phyloP scores from a whole-genome alignment of 2,888 invertebrate genomes.

The Ellobium chinense region DNA sequence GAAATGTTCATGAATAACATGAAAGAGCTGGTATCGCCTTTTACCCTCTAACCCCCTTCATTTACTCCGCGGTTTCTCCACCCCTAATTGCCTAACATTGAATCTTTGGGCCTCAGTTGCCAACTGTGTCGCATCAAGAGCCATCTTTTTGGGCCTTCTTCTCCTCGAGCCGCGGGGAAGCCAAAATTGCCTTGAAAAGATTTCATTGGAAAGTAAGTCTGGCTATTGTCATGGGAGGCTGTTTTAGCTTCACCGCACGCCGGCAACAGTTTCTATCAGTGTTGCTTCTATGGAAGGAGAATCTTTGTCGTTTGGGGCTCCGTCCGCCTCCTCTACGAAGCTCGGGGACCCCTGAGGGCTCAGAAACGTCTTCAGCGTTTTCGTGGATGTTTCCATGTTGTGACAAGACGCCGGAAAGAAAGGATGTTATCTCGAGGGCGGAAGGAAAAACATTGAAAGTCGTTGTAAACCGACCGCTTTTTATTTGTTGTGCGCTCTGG shows the following conservation, averaged over 20 bases:
- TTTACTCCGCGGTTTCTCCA: too few relatives aligned
- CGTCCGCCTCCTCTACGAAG: neutral
- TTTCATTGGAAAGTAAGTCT: slow-evolving; percentile 17
- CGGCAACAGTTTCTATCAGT: neutral
- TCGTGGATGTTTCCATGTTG: slow-evolving; percentile 4
- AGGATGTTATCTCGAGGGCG: neutral
- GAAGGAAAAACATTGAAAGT: slow-evolving; percentile 27
- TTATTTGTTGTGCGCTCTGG: neutral
- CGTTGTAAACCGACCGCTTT: neutral
- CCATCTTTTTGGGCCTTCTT: too few relatives aligned
- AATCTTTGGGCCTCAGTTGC: neutral
- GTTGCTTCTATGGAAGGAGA: slow-evolving; percentile 3
- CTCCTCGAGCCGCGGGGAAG: too few relatives aligned
- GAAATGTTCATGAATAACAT: too few relatives aligned
- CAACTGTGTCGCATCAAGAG: too few relatives aligned
- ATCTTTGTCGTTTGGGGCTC: neutral
- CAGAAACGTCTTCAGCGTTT: neutral
- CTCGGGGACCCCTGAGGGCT: neutral
- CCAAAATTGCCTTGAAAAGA: neutral
- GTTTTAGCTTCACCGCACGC: neutral
- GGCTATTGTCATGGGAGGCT: neutral
- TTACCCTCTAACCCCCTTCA: too few relatives aligned
- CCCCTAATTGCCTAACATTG: slow-evolving; percentile 28
- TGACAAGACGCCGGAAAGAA: slow-evolving; percentile 18
- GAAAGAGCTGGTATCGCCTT: too few relatives aligned